These are phyloP conservation scores for Melanotaenia nigrans DNA, from an alignment of 2,797 vertebrate species.

Conservation along the genomic window DNA sequence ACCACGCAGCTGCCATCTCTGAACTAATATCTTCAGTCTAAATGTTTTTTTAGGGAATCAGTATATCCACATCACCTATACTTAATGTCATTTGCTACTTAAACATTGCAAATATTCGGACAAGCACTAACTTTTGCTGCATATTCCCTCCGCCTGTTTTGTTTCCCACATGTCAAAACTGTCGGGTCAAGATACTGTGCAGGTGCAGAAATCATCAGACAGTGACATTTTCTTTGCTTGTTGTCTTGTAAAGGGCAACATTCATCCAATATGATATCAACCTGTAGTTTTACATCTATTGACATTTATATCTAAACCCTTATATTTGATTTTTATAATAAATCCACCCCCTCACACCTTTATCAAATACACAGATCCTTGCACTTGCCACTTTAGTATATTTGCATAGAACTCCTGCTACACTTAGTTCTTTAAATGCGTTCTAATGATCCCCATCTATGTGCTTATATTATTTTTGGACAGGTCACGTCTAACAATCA, in stretches of 20 bases:
- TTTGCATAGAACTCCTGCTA: not conserved
- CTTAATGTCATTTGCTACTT: constrained; percentile 49
- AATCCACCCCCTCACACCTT: not conserved
- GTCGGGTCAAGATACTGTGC: too few species aligned
- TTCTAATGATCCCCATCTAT: not conserved
- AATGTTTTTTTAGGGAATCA: constrained; percentile 19
- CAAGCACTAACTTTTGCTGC: constrained; percentile 19
- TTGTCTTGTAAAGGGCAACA: too few species aligned
- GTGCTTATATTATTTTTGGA: constrained; percentile 39
- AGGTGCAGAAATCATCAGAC: too few species aligned
- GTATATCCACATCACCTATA: constrained; percentile 45
- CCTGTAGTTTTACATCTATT: too few species aligned
- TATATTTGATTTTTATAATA: not conserved
- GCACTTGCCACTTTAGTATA: not conserved
- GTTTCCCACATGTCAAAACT: not conserved
- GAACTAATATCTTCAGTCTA: constrained; percentile 44
- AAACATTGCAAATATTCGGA: constrained; percentile 43
- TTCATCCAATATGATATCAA: too few species aligned
- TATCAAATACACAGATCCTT: not conserved
- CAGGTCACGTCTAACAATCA: constrained; percentile 70
- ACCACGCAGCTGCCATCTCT: constrained; percentile 13
- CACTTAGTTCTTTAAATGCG: too few species aligned
- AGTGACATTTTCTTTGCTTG: too few species aligned
- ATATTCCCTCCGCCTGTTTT: not conserved
- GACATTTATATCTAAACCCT: too few species aligned